Evolutionary conservation across 2,113 vertebrate species (phyloP).

Genomic region (Riparia riparia): DNA sequence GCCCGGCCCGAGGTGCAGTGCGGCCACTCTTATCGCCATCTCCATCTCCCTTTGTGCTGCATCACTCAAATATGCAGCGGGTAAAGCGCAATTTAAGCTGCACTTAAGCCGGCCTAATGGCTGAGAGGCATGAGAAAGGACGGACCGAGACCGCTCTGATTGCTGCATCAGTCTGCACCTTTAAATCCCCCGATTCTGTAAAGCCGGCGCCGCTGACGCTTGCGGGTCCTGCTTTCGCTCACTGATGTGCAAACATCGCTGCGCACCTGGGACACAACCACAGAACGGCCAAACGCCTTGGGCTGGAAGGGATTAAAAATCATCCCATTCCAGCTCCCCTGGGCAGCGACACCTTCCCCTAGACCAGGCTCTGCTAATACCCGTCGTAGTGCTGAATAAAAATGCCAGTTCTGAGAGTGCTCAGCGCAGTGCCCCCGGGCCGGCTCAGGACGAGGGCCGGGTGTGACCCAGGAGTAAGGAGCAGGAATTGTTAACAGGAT

Average conservation of each 20-base stretch:
- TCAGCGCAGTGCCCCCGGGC: not conserved
- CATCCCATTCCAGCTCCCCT: not conserved
- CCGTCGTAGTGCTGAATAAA: not conserved
- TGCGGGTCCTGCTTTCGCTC: not conserved
- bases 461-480: not conserved
- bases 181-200: fast-evolving
- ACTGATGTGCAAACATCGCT: not conserved
- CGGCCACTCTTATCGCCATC: not conserved
- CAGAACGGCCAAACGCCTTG: fast-evolving
- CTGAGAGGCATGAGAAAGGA: not conserved
- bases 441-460: not conserved
- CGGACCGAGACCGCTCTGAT: not conserved
- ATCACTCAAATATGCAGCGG: not conserved
- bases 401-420: not conserved
- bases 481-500: not conserved
- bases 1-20: not conserved
- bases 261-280: fast-evolving
- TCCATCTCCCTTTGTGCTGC: not conserved
- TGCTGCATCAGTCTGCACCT: not conserved
- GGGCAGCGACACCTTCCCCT: not conserved
- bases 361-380: not conserved
- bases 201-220: not conserved
- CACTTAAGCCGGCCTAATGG: not conserved
- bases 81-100: not conserved
- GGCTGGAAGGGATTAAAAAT: not conserved